A percentile compares a stretch with the other conserved stretches of the same genome.
Conservation (phyloP, 2,888 invertebrate species). For the Deilephila porcellus region DNA sequence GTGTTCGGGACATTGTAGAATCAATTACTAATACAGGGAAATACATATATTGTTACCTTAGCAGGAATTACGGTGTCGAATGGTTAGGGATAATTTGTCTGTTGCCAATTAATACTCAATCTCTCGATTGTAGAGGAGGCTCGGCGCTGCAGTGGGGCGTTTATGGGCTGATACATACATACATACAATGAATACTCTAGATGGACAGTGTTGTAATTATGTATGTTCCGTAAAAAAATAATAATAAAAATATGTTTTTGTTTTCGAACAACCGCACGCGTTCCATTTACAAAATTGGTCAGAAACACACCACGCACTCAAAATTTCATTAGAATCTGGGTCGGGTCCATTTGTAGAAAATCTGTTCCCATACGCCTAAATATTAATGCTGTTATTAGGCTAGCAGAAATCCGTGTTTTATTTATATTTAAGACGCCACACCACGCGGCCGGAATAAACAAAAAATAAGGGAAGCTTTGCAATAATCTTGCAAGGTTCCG, state of each 20-base stretch:
- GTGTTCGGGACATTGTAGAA: no score
- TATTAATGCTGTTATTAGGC: conserved; percentile 32
- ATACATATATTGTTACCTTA: neutral
- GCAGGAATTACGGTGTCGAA: neutral
- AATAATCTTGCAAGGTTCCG: conserved; percentile 52
- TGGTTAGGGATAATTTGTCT: no score
- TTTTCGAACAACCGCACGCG: neutral
- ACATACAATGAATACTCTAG: no score
- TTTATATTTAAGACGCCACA: conserved; percentile 50
- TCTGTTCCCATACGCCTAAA: conserved; percentile 4
- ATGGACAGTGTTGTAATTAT: no score
- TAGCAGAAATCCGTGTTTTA: conserved; percentile 40
- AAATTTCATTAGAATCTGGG: neutral
- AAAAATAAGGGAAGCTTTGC: conserved; percentile 43
- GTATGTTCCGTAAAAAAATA: no score
- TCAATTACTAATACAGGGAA: neutral
- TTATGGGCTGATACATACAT: no score
- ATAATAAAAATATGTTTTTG: no score
- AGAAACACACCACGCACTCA: neutral
- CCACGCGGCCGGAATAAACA: conserved; percentile 53
- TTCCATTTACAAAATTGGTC: conserved; percentile 4
- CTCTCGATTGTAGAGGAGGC: no score
- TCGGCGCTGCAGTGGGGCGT: no score
- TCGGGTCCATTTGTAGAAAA: neutral
- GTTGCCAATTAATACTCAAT: no score